Conservation (phyloP, 2,113 vertebrate genomes). For the Scomber colias region DNA sequence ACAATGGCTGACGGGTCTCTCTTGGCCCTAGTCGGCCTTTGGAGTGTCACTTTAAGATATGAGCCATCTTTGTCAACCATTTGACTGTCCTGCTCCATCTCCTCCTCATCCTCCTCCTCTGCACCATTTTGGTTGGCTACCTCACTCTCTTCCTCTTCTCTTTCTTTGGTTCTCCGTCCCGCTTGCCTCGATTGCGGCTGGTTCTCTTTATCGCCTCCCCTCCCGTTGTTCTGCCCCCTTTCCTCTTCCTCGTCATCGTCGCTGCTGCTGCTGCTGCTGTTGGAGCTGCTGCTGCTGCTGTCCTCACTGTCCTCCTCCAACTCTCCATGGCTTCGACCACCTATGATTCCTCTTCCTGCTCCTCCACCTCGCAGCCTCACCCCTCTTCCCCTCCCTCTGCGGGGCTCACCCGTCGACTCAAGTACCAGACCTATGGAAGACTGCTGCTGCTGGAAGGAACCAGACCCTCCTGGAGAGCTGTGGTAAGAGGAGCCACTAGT, state of each 20-base stretch:
- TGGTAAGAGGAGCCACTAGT: conserved; percentile 45
- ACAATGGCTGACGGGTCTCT: conserved; percentile 94
- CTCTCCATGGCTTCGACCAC: conserved; percentile 60
- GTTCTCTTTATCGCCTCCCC: conserved; percentile 81
- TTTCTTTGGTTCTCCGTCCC: conserved; percentile 69
- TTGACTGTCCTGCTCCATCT: conserved; percentile 59
- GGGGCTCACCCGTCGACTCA: conserved; percentile 65
- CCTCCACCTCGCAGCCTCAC: conserved; percentile 79
- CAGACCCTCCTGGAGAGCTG: conserved; percentile 13
- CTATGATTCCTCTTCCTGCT: conserved; percentile 70
- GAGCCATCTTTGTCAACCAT: conserved; percentile 80
- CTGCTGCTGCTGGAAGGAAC: conserved; percentile 48
- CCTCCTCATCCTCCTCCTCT: conserved; percentile 70
- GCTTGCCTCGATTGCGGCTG: conserved; percentile 72
- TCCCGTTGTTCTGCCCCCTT: conserved; percentile 56
- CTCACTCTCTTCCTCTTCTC: conserved; percentile 67
- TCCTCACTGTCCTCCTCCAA: conserved; percentile 69
- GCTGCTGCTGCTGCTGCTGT: conserved; percentile 49
- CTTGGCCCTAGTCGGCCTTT: conserved; percentile 88
- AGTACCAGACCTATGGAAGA: conserved; percentile 46
- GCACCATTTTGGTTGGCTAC: conserved; percentile 65
- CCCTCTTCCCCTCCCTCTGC: conserved; percentile 76
- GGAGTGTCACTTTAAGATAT: conserved; percentile 93
- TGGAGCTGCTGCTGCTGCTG: conserved; percentile 68
- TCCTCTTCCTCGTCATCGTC: conserved; percentile 62